These are phyloP conservation scores for Cosmia trapezina DNA, from an alignment of 2,888 invertebrate species.

Conservation along the genomic window DNA sequence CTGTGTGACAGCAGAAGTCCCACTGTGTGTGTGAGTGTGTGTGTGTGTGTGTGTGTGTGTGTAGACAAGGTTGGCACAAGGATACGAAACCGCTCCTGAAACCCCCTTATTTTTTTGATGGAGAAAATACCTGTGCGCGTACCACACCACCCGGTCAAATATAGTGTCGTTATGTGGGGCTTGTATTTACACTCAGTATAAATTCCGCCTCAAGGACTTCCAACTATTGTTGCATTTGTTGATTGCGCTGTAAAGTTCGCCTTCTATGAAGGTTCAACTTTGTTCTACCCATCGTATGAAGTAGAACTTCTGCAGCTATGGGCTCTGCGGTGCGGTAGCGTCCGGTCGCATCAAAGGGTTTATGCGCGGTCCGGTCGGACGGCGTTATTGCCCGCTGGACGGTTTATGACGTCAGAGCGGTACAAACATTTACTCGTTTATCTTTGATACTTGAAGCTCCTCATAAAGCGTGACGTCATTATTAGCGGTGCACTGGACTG, in stretches of 20 bases:
- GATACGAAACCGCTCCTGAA: not conserved
- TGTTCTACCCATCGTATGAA: not conserved
- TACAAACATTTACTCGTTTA: constrained; percentile 44
- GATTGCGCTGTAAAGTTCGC: no score
- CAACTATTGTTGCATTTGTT: no score
- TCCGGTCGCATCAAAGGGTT: constrained; percentile 61
- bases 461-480: constrained; percentile 41
- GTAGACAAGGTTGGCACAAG: not conserved
- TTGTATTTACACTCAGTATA: no score
- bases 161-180: no score
- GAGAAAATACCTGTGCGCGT: no score
- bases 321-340: not conserved
- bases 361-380: constrained; percentile 51
- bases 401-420: constrained; percentile 56
- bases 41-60: no score
- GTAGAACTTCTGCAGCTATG: constrained; percentile 22
- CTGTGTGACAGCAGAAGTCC: constrained; percentile 33
- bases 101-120: not conserved
- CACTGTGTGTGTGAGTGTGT: not conserved
- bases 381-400: constrained; percentile 53
- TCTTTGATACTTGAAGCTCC: constrained; percentile 43
- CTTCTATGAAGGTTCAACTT: not conserved
- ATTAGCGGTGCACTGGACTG: constrained; percentile 33
- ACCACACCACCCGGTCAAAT: no score
- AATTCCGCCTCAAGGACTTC: no score